phyloP scores from a whole-genome alignment of 1,140 invertebrate species.

The Pseudomyrmex cubaensis region DNA sequence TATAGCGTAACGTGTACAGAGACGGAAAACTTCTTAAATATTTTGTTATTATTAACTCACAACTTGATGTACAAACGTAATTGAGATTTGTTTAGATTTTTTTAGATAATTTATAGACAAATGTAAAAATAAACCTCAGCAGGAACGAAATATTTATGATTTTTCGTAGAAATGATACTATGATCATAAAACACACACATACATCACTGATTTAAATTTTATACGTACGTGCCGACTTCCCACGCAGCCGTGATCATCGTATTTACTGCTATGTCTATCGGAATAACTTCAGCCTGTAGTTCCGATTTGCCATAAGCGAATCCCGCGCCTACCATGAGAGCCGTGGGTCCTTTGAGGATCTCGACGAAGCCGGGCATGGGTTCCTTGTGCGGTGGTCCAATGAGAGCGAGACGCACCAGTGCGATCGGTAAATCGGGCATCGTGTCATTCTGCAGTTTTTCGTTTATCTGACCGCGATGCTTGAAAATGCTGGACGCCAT shows the following conservation, averaged over 20 bases:
- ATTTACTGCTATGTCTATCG: slow-evolving; percentile 75
- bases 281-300: slow-evolving; percentile 74
- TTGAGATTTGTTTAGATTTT: no score
- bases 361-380: slow-evolving; percentile 78
- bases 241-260: slow-evolving; percentile 76
- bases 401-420: slow-evolving; percentile 70
- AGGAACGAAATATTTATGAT: no score
- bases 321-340: slow-evolving; percentile 78
- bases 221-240: slow-evolving; percentile 67
- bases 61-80: no score
- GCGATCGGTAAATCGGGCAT: slow-evolving; percentile 68
- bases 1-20: no score
- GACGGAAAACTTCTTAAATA: neutral
- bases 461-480: slow-evolving; percentile 63
- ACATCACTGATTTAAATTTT: slow-evolving; percentile 53
- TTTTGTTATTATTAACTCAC: neutral
- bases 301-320: slow-evolving; percentile 66
- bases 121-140: no score
- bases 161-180: no score
- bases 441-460: slow-evolving; percentile 60
- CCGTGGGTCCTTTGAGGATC: slow-evolving; percentile 72
- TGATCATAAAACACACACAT: neutral
- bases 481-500: slow-evolving; percentile 65
- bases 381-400: slow-evolving; percentile 75
- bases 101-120: no score